Base-by-base conservation (phyloP, 1,140 invertebrate species). In the Neodiprion pinetum region DNA sequence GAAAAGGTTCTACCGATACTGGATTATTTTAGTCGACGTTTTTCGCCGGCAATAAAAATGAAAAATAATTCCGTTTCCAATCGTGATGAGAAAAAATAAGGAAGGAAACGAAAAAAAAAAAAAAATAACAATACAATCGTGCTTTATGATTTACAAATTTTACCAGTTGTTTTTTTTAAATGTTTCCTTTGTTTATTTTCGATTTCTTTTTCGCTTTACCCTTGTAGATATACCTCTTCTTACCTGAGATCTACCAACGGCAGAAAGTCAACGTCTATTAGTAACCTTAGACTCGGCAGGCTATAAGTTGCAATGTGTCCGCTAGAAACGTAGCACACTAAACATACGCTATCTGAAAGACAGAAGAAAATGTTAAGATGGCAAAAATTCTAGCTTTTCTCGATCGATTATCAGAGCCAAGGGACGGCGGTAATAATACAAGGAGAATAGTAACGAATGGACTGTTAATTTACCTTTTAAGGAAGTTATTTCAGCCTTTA, bases 221-320 rank as follows among this genome's bases (percentile, higher is more conserved):
- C n/a, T 61, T 9, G 53, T 61, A 17, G 11, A 61, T 17, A 61
- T 40, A 40, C 28, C 74, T 76, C 72, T 66, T 83, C 89, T 90
- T 91, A 98, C 97, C 97, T 97, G 88, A 98, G 92, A 88, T 99
- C 96, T 75, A 95, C 93, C 75, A 98, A 91, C 77, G 97, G 96
- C 81, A 98, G 91, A 90, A 98, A 98, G 89, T 98, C 96, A 71
- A 96, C 93, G 89, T 98, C 96, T 80, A 98, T 92, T 69, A 99
- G 91, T 76, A 93, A 94, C 88, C 95, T 94, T 80, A 99, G 91
- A 87, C 96, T 97, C 70, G 98, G 98, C 85, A 99, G 90, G 91
- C 96, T 97, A 90, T 97, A 97, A 68, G 96, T 94, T 80, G 94
- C 92, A 82, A 99, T 89, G 88, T 97, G 96, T 75, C 98, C 97